A percentile compares a stretch with the other conserved stretches of the same genome.
Conservation (phyloP, 1,140 invertebrate genomes). For the Cydia splendana region DNA sequence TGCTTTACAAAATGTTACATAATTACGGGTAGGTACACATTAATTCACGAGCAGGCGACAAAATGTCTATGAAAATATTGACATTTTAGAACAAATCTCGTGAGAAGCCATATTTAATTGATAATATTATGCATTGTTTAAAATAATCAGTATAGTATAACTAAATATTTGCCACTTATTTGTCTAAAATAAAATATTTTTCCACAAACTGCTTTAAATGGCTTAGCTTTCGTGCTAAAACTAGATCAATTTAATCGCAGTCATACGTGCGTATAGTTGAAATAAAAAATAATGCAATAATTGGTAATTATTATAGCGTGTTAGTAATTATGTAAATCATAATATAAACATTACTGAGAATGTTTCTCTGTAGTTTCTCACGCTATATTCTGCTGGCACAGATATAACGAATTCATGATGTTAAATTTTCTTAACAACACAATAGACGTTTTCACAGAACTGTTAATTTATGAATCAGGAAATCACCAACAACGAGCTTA, state of each 20-base stretch:
- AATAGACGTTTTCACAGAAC: not conserved
- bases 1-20: too few species aligned
- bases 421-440: not conserved
- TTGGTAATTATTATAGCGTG: not conserved
- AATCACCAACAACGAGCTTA: not conserved
- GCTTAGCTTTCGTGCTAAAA: too few species aligned
- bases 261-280: too few species aligned
- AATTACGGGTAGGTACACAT: too few species aligned
- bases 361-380: not conserved
- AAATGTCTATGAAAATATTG: not conserved
- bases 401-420: not conserved
- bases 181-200: too few species aligned
- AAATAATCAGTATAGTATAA: too few species aligned
- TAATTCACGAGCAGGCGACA: not conserved
- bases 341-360: not conserved
- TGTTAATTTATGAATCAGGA: constrained; percentile 9
- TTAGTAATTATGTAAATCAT: not conserved
- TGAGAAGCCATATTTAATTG: too few species aligned
- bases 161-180: too few species aligned
- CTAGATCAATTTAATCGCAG: too few species aligned
- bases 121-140: too few species aligned
- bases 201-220: too few species aligned
- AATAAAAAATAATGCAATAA: too few species aligned
- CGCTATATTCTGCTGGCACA: not conserved
- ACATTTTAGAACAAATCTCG: not conserved